Evolutionary conservation across 2,113 vertebrate species (phyloP), one percentile per base, ranked within the genome.

Genomic region (Brevimyrus niger): DNA sequence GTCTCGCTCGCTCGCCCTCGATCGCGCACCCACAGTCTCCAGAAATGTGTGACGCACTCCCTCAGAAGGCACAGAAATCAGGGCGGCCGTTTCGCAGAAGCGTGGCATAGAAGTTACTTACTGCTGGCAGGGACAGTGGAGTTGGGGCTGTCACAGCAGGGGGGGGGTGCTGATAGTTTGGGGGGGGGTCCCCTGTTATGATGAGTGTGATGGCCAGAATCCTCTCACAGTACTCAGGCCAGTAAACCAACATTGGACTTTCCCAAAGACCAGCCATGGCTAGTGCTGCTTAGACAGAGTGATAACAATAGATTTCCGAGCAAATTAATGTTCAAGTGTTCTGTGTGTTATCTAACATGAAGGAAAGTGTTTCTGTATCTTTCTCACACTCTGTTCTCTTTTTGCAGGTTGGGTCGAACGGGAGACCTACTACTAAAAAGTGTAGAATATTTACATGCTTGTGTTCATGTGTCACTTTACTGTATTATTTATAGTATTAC

Each of bases 381-480:
- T 21, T 92, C 86, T 93, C 46, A 48, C 23, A 46, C 44, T 87
- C 13, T 87, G 3, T 92, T 51, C 87, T 90, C 93, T 89, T 94
- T 94, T 92, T 94, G 42, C 93, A 97, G 97, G 97, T 91, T 97
- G 97, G 97, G 93, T 97, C 93, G 96, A 97, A 91, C 93, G 1
- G 90, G 96, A 97, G 93, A 96, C 97, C 0, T 97, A 97, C 95
- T 97, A 97, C 95, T 97, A 95, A 95, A 90, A 86, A 89, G 92
- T 85, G 91, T 87, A 86, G 90, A 92, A 92, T 90, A 88, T 92
- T 92, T 21, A 31, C 48, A 87, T 87, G 85, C 85, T 84, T 92
- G 86, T 89, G 73, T 42, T 58, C 89, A 88, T 87, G 51, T 88
- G 61, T 47, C 42, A 53, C 13, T 42, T 88, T 88, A 42, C 31